Conservation (phyloP, 1,140 invertebrate species). For the Hyphantria cunea region DNA sequence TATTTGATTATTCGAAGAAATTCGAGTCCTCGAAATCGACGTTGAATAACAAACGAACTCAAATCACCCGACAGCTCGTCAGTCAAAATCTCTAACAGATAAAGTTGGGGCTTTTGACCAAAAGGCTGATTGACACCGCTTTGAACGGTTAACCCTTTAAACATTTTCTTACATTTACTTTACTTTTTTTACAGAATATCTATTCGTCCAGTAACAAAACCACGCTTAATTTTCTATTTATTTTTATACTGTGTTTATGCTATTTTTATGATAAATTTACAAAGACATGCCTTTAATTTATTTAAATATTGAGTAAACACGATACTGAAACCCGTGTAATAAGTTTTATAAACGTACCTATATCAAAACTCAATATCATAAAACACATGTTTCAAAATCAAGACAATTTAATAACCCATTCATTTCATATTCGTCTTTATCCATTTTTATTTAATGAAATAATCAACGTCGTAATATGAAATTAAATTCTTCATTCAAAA, state of each 20-base stretch:
- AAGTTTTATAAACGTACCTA: no score
- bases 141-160: neutral
- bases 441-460: neutral
- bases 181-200: no score
- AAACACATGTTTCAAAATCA: neutral
- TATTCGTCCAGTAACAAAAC: no score
- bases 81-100: neutral
- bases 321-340: no score
- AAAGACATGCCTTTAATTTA: neutral
- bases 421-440: no score
- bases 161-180: no score
- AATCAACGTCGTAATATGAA: neutral
- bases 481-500: neutral
- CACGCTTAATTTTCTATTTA: no score
- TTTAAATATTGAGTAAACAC: neutral
- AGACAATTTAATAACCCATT: neutral
- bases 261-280: no score
- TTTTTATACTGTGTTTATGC: no score
- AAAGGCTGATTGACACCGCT: neutral
- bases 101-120: neutral
- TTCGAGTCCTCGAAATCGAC: neutral
- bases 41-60: neutral
- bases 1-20: neutral
- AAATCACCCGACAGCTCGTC: neutral
- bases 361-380: neutral